Percentiles rank a stretch among this genome's conserved stretches.
These are phyloP conservation scores for Meteorus cinctellus DNA, from an alignment of 2,888 invertebrate genomes.

Conservation along the genomic window DNA sequence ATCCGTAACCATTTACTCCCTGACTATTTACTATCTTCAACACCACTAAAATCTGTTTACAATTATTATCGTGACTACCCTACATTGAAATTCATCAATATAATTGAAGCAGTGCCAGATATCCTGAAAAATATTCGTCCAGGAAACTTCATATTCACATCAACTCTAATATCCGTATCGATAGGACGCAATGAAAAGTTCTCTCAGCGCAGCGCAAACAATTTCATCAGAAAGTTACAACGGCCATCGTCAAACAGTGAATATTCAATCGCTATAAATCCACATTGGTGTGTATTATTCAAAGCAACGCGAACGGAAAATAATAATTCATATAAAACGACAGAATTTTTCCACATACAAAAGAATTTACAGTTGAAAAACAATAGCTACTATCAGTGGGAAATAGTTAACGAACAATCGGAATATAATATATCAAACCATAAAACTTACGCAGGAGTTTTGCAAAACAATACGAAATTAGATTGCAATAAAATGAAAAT, in stretches of 20 bases:
- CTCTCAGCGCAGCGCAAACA: background rate
- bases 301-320: background rate
- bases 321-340: background rate
- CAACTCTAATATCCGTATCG: conserved; percentile 19
- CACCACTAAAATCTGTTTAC: conserved; percentile 4
- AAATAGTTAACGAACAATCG: conserved; percentile 1
- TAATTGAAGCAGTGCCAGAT: conserved; percentile 47
- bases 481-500: conserved; percentile 1
- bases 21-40: conserved; percentile 4
- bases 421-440: background rate
- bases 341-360: background rate
- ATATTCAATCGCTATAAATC: conserved; percentile 9
- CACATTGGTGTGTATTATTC: background rate
- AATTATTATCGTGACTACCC: conserved; percentile 28
- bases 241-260: conserved; percentile 14
- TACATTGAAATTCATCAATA: conserved; percentile 39
- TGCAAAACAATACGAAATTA: conserved; percentile 34
- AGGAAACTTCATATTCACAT: conserved; percentile 24
- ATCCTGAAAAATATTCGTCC: conserved; percentile 43
- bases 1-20: background rate
- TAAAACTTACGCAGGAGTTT: conserved; percentile 46
- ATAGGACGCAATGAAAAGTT: conserved; percentile 14
- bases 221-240: background rate
- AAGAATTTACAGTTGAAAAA: background rate
- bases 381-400: background rate